phyloP scores from a whole-genome alignment of 2,113 vertebrate genomes.

The Eurypyga helias region DNA sequence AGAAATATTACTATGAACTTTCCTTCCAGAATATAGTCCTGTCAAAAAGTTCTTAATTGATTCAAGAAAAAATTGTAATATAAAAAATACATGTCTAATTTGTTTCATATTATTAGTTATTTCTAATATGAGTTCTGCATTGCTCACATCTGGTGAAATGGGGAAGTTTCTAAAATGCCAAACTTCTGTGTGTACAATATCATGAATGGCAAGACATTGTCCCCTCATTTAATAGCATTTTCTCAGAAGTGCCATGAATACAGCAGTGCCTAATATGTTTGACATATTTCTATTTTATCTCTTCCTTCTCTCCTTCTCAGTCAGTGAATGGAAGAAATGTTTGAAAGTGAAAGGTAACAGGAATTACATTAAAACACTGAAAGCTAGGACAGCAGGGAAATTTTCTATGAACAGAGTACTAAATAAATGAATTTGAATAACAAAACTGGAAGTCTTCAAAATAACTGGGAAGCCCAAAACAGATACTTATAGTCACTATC shows the following conservation, averaged over 20 bases:
- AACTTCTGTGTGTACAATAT: background rate
- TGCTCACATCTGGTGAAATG: slow-evolving; percentile 65
- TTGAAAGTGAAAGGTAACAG: background rate
- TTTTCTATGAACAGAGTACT: background rate
- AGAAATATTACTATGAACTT: background rate
- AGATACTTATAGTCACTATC: background rate
- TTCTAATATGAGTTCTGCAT: slow-evolving; percentile 26
- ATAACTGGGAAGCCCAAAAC: background rate
- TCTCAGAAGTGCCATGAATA: slow-evolving; percentile 18
- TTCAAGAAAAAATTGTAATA: background rate
- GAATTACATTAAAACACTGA: background rate
- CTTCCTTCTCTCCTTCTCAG: background rate
- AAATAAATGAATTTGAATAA: background rate
- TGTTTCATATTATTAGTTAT: slow-evolving; percentile 27
- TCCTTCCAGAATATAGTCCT: background rate
- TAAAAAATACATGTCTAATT: background rate
- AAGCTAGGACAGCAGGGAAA: background rate
- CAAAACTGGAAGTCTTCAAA: background rate
- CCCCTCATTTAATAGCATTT: slow-evolving; percentile 30
- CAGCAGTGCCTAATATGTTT: background rate
- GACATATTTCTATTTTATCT: background rate
- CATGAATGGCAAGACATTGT: background rate
- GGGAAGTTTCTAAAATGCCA: slow-evolving; percentile 61
- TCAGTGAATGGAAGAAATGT: background rate
- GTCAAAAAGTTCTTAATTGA: background rate